Conservation (phyloP, 2,797 vertebrate species). For the Liparis tanakae region DNA sequence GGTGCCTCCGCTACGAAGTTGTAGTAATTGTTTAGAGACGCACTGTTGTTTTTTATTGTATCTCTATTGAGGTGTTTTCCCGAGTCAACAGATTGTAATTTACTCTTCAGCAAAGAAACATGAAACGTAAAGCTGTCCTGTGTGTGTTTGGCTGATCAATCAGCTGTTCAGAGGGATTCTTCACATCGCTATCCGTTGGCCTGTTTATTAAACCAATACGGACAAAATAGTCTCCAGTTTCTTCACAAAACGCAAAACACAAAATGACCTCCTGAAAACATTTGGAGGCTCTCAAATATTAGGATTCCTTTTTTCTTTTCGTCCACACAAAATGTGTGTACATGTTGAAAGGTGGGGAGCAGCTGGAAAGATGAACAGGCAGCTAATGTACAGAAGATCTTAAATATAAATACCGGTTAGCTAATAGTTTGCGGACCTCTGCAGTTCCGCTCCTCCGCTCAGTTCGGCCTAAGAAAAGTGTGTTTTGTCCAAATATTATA, state of each 20-base stretch:
- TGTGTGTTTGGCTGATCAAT: conserved; percentile 21
- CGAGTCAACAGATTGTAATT: conserved; percentile 34
- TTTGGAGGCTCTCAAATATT: background rate
- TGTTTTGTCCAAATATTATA: conserved; percentile 28
- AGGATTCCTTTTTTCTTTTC: background rate
- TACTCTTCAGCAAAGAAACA: conserved; percentile 20
- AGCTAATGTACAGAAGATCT: background rate
- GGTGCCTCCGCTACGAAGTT: conserved; percentile 36
- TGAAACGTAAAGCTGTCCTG: background rate
- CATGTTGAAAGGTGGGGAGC: background rate
- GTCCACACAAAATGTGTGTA: background rate
- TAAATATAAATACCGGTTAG: background rate
- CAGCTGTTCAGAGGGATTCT: conserved; percentile 8
- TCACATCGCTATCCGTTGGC: background rate
- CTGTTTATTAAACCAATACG: conserved; percentile 9
- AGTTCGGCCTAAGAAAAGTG: conserved; percentile 18
- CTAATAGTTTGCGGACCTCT: background rate
- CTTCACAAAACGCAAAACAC: background rate
- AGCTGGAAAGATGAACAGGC: background rate
- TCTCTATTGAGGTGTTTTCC: conserved; percentile 32
- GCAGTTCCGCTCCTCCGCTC: conserved; percentile 8
- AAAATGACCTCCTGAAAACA: background rate
- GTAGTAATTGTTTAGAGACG: conserved; percentile 54
- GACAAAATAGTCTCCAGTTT: conserved; percentile 1
- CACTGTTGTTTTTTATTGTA: conserved; percentile 25